Conservation (phyloP, 2,888 invertebrate species). For the Podabrus alpinus region DNA sequence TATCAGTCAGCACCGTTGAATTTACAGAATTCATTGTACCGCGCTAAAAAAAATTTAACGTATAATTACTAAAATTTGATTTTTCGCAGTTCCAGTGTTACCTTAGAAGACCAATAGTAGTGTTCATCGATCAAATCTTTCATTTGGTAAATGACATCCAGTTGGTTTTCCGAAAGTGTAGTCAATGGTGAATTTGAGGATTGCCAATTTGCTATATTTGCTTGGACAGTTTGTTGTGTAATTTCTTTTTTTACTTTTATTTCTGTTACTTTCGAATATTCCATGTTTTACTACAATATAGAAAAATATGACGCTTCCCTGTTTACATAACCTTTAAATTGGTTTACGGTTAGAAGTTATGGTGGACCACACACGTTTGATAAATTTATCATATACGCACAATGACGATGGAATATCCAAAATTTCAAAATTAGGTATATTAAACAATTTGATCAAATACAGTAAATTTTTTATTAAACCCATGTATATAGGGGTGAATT, state of each 20-base stretch:
- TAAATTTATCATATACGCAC: too few relatives aligned
- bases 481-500: too few relatives aligned
- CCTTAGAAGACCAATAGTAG: constrained; percentile 35
- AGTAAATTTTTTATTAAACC: too few relatives aligned
- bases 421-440: too few relatives aligned
- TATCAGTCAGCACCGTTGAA: background rate
- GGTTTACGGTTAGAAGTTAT: too few relatives aligned
- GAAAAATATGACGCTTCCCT: background rate
- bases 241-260: constrained; percentile 29
- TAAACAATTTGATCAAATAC: too few relatives aligned
- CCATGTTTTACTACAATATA: background rate
- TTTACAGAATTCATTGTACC: background rate
- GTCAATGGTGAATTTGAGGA: constrained; percentile 74
- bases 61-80: background rate
- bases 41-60: background rate
- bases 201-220: constrained; percentile 78
- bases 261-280: background rate
- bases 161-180: constrained; percentile 74
- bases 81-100: background rate
- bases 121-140: constrained; percentile 52
- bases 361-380: too few relatives aligned
- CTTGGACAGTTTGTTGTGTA: constrained; percentile 61
- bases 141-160: constrained; percentile 69
- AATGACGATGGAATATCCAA: too few relatives aligned
- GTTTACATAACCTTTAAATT: background rate